Conservation (phyloP, 2,797 vertebrate genomes). For the Adrianichthys oophorus region DNA sequence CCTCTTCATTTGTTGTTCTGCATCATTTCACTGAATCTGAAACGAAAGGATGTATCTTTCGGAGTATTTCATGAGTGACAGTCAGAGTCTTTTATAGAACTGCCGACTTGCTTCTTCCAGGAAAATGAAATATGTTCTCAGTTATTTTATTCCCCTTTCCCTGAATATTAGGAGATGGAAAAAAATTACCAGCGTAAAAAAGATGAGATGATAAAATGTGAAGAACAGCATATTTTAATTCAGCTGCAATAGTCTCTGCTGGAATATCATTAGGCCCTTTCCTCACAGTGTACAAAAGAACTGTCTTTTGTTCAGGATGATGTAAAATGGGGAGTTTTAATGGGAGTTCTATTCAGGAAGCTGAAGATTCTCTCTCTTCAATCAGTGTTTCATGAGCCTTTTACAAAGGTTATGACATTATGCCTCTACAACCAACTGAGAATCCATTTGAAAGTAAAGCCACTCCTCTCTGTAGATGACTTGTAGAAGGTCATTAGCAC, state of each 20-base stretch:
- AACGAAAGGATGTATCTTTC: background rate
- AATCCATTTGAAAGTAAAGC: conserved; percentile 40
- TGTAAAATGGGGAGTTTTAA: conserved; percentile 35
- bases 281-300: conserved; percentile 10
- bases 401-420: conserved; percentile 44
- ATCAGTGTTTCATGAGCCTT: conserved; percentile 42
- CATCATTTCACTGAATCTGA: conserved; percentile 5
- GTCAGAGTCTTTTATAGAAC: background rate
- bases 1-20: conserved; percentile 8
- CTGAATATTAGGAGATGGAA: conserved; percentile 4
- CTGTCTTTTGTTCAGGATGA: conserved; percentile 8
- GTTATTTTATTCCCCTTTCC: conserved; percentile 25
- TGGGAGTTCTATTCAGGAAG: conserved; percentile 18
- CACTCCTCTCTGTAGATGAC: conserved; percentile 23
- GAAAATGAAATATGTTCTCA: conserved; percentile 11
- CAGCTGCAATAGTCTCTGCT: background rate
- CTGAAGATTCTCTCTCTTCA: conserved; percentile 26
- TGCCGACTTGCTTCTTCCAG: background rate
- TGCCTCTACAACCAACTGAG: conserved; percentile 39
- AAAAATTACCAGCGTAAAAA: background rate
- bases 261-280: conserved; percentile 9
- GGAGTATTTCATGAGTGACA: background rate
- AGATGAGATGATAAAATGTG: background rate
- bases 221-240: background rate
- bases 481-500: conserved; percentile 48